Percentiles rank a stretch among this genome's conserved stretches.
Conservation (phyloP, 2,797 vertebrate species). For the Bovichtus variegatus region DNA sequence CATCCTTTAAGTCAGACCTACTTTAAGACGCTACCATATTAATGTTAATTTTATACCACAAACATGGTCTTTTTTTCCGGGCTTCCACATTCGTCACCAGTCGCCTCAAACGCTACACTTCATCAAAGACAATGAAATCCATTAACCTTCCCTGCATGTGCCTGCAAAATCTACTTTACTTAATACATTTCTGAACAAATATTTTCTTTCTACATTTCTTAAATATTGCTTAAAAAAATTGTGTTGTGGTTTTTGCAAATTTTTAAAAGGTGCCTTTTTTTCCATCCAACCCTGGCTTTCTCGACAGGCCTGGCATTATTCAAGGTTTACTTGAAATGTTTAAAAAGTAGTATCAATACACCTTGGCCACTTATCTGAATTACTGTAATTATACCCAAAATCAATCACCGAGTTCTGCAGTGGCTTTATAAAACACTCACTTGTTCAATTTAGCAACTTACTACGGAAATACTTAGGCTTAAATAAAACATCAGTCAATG, state of each 20-base stretch:
- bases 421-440: neutral
- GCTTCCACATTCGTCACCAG: neutral
- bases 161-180: neutral
- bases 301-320: neutral
- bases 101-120: neutral
- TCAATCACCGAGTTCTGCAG: neutral
- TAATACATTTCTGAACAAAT: neutral
- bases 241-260: no score
- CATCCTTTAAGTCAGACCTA: neutral
- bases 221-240: no score
- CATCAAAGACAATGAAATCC: neutral
- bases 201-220: no score
- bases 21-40: neutral
- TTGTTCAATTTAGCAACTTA: constrained; percentile 1
- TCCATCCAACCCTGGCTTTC: neutral
- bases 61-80: neutral
- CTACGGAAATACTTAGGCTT: neutral
- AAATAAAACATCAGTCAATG: neutral
- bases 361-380: constrained; percentile 11
- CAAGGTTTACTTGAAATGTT: constrained; percentile 2
- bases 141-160: neutral
- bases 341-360: constrained; percentile 10
- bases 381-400: constrained; percentile 1
- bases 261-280: neutral
- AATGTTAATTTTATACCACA: neutral